Evolutionary conservation across 2,797 vertebrate species (phyloP), one percentile per base, ranked within the genome.

Genomic region (Molossus molossus): DNA sequence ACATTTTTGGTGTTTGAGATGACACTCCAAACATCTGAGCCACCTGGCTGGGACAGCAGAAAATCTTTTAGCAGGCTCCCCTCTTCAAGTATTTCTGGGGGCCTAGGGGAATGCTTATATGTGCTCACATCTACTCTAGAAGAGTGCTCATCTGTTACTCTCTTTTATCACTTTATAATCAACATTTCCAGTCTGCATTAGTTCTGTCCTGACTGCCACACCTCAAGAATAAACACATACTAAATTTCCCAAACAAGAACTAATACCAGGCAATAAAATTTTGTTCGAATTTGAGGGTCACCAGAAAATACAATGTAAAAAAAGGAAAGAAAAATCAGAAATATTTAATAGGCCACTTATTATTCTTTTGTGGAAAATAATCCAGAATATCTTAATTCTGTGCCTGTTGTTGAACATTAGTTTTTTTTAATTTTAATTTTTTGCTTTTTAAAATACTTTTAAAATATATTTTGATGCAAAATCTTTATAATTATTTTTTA

Each of bases 401-500:
- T 33, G 3, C 4, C 13, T 55, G 37, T 67, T 48, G 5, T 65
- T 87, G 40, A 92, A 1, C 7, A 84, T 82, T 89, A 62, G 3
- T 0, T 48, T 79, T 77, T 77, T 69, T 84, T 5, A 82, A 40
- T 14, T 64, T 55, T 55, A 14, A 55, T 25, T 58, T 76, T 93
- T 83, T 62, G n/a, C 14, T 20, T 90, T 90, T 60, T 67, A 95
- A 89, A 87, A 55, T 45, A 48, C 65, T 90, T 83, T 21, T 76
- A 6, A 23, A 18, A 53, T 50, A 53, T 50, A 33, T 55, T 25
- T 50, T 57, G 27, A 23, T 72, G 4, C 10, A 89, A 87, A 58
- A 50, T 60, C 64, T 82, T 87, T 79, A n/a, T 75, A 27, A 75
- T 87, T 96, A 29, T 95, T 1, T 69, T 92, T 90, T 90, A 33